Percentiles rank a stretch among this genome's conserved stretches.
Conservation (phyloP, 2,888 invertebrate genomes). For the Ophion slaviceki region DNA sequence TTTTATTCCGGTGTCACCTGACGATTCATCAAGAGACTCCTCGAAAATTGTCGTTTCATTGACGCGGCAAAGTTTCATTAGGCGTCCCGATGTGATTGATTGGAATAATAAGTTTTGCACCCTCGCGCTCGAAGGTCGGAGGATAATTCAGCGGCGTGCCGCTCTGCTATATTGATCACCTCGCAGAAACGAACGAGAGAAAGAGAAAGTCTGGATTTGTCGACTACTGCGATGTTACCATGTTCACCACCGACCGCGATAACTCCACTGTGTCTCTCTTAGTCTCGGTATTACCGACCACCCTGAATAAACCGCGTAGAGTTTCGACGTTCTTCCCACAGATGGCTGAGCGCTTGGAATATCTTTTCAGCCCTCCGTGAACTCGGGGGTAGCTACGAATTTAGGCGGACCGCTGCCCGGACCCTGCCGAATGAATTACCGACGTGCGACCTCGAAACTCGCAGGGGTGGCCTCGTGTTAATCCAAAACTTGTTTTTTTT, state of each 20-base stretch:
- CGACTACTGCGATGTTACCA: constrained; percentile 70
- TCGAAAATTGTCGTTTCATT: constrained; percentile 30
- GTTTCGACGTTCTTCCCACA: constrained; percentile 78
- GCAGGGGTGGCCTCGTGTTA: constrained; percentile 41
- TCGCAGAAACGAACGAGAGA: constrained; percentile 42
- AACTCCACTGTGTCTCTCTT: constrained; percentile 68
- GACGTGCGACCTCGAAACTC: constrained; percentile 74
- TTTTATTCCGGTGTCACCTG: constrained; percentile 6
- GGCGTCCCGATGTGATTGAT: constrained; percentile 44
- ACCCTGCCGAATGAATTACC: constrained; percentile 78
- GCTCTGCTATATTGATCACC: constrained; percentile 66
- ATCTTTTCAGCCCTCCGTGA: constrained; percentile 80
- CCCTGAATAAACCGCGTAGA: constrained; percentile 71
- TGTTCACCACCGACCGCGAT: constrained; percentile 81
- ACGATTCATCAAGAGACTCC: constrained; percentile 47
- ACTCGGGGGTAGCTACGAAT: constrained; percentile 67
- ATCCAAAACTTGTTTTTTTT: not conserved
- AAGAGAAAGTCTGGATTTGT: constrained; percentile 50
- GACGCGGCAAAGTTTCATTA: constrained; percentile 10
- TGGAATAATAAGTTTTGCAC: constrained; percentile 25
- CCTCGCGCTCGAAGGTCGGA: constrained; percentile 26
- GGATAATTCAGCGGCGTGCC: constrained; percentile 55
- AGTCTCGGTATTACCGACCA: constrained; percentile 79
- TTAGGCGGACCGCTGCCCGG: constrained; percentile 71
- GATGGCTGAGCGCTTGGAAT: constrained; percentile 80